Conservation (phyloP, 2,113 vertebrate genomes). For the Euleptes europaea region DNA sequence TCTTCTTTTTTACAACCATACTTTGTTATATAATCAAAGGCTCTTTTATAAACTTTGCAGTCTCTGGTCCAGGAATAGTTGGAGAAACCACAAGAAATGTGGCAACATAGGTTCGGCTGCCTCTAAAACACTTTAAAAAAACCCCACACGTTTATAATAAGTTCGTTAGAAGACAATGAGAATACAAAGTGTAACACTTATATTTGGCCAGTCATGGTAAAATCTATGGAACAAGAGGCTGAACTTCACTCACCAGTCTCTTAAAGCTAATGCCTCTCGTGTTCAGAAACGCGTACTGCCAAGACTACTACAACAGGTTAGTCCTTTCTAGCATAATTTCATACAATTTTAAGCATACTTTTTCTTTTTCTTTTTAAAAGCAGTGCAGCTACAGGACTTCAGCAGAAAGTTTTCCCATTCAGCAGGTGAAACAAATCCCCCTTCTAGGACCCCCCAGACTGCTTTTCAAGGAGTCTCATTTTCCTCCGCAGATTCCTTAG, state of each 20-base stretch:
- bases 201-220: not conserved
- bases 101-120: not conserved
- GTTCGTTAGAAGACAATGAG: not conserved
- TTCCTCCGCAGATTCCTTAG: not conserved
- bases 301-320: not conserved
- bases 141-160: no score
- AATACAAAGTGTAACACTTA: not conserved
- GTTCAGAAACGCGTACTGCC: not conserved
- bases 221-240: not conserved
- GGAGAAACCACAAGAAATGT: not conserved
- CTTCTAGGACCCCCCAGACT: no score
- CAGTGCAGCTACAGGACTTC: not conserved
- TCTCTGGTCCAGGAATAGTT: not conserved
- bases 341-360: not conserved
- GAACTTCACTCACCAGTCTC: not conserved
- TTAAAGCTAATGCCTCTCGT: not conserved
- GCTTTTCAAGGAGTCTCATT: not conserved
- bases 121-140: not conserved
- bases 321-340: not conserved
- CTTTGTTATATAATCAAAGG: not conserved
- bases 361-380: not conserved
- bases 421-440: not conserved
- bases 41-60: not conserved
- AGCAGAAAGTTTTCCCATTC: not conserved
- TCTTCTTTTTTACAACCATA: fast-evolving